A percentile compares a stretch with the other conserved stretches of the same genome.
phyloP scores from a whole-genome alignment of 2,113 vertebrate genomes.

The Tragelaphus imberbis region DNA sequence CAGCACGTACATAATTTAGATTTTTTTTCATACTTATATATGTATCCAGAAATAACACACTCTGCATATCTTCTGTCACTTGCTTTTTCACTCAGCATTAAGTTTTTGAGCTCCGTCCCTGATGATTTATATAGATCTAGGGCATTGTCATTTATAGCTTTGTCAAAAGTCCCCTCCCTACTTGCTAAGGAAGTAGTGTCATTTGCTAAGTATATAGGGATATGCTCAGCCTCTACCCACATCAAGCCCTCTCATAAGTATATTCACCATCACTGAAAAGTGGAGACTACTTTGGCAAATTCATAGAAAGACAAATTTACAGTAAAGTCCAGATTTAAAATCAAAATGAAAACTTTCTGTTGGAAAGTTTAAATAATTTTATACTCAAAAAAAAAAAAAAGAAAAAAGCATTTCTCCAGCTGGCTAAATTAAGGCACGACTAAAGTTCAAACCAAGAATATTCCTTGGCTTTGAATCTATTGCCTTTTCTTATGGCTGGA shows the following conservation, averaged over 20 bases:
- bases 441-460: constrained; percentile 62
- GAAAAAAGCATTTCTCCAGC: constrained; percentile 22
- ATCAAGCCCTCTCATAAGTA: neutral
- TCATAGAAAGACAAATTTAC: constrained; percentile 20
- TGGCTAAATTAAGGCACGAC: constrained; percentile 50
- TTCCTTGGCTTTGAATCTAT: constrained; percentile 40
- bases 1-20: neutral
- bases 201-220: neutral
- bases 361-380: constrained; percentile 52
- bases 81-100: constrained; percentile 48
- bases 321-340: constrained; percentile 43
- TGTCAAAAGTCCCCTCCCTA: neutral
- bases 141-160: constrained; percentile 41
- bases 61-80: constrained; percentile 47
- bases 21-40: constrained; percentile 35
- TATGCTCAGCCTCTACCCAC: neutral
- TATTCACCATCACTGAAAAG: neutral
- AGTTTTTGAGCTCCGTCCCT: constrained; percentile 28
- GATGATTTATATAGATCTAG: constrained; percentile 34
- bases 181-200: constrained; percentile 3
- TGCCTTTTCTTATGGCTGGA: constrained; percentile 43
- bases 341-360: constrained; percentile 35
- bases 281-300: neutral
- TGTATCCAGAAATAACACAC: constrained; percentile 52
- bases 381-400: neutral